Conservation (phyloP, 2,888 invertebrate genomes). For the Conus canariensis region DNA sequence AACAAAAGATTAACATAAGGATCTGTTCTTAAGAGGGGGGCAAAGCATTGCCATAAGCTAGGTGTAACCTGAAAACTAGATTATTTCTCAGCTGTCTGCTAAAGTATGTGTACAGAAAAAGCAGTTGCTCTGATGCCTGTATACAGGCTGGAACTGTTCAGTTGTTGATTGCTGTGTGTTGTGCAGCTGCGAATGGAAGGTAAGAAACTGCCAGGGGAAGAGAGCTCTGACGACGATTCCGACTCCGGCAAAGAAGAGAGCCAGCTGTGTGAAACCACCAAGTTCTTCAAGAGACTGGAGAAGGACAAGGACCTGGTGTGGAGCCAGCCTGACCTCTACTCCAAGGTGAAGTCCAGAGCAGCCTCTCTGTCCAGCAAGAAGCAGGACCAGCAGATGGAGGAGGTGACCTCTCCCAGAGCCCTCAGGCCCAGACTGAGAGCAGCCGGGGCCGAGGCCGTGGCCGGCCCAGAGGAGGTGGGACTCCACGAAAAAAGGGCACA, state of each 20-base stretch:
- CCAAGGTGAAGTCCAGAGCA: conserved; percentile 36
- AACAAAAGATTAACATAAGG: too few relatives aligned
- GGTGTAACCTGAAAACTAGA: not conserved
- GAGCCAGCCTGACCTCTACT: conserved; percentile 34
- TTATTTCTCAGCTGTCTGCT: too few relatives aligned
- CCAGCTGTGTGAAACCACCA: conserved; percentile 25
- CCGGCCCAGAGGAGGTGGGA: not conserved
- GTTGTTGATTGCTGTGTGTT: not conserved
- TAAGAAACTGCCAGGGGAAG: conserved; percentile 38
- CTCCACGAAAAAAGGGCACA: not conserved
- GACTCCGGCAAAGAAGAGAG: conserved; percentile 20
- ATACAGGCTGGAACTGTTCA: not conserved
- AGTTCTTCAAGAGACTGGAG: conserved; percentile 39
- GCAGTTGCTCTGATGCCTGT: too few relatives aligned
- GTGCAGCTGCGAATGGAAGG: conserved; percentile 40
- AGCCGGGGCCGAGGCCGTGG: not conserved
- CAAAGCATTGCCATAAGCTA: too few relatives aligned
- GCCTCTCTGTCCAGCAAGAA: conserved; percentile 23
- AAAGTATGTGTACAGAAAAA: too few relatives aligned
- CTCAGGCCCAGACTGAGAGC: not conserved
- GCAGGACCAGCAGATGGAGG: not conserved
- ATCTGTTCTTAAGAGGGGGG: too few relatives aligned
- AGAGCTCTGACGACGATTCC: conserved; percentile 22
- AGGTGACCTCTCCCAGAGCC: not conserved
- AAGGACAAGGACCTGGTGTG: conserved; percentile 25